Conservation (phyloP, 64 coral and sea anemone species). For the Stichodactyla mertensii region DNA sequence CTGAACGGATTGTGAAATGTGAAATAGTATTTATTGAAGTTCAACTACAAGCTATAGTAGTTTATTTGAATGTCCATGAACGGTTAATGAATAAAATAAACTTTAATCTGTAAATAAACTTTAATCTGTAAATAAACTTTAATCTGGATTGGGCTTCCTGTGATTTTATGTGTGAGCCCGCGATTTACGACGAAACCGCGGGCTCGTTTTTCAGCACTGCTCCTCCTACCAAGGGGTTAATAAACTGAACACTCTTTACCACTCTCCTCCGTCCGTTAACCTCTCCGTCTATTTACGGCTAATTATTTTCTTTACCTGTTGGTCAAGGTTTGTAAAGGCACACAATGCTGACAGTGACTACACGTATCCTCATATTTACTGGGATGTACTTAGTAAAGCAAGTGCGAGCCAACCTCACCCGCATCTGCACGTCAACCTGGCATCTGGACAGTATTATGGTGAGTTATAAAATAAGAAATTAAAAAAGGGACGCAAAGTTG, state of each 20-base stretch:
- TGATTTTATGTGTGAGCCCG: no score
- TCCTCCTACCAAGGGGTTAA: no score
- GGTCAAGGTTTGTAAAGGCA: constrained; percentile 65
- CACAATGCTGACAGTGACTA: constrained; percentile 57
- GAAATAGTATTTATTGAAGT: no score
- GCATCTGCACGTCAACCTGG: constrained; percentile 74
- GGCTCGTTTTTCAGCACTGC: no score
- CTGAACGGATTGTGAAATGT: no score
- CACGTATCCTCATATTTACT: constrained; percentile 73
- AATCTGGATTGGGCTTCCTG: no score
- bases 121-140: no score
- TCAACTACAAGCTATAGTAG: no score
- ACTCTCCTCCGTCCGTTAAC: not conserved
- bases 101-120: no score
- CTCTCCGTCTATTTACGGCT: not conserved
- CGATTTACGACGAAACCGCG: no score
- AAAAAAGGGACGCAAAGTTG: not conserved
- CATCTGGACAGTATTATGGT: constrained; percentile 86
- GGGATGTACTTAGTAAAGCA: constrained; percentile 84
- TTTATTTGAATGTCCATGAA: no score
- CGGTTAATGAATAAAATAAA: no score
- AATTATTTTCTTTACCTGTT: not conserved
- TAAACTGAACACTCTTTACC: not conserved
- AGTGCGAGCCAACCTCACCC: constrained; percentile 94
- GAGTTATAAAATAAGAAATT: not conserved